phyloP scores from a whole-genome alignment of 2,888 invertebrate species.

The Podotricha telesiphe region DNA sequence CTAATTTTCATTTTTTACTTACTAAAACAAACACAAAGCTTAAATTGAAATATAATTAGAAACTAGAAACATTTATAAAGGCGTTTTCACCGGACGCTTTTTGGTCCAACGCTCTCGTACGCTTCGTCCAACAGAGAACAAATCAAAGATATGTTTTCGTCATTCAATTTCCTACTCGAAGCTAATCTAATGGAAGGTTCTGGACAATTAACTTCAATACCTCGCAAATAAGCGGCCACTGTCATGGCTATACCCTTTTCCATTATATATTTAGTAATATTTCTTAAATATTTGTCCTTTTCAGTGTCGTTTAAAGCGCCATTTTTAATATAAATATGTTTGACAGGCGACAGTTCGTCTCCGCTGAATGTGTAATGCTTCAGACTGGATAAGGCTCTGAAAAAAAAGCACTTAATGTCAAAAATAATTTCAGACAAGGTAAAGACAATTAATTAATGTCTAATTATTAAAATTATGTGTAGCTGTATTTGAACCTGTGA shows the following conservation, averaged over 20 bases:
- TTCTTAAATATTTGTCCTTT: conserved; percentile 82
- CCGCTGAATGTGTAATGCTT: conserved; percentile 82
- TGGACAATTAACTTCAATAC: conserved; percentile 85
- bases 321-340: conserved; percentile 87
- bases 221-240: conserved; percentile 87
- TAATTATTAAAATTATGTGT: too few relatives aligned
- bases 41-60: not conserved
- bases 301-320: conserved; percentile 68
- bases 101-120: conserved; percentile 53
- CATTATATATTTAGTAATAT: conserved; percentile 86
- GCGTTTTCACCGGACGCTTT: not conserved
- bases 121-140: conserved; percentile 70
- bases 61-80: not conserved
- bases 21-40: not conserved
- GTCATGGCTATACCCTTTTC: conserved; percentile 87
- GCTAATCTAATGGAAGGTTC: conserved; percentile 89
- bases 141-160: conserved; percentile 83
- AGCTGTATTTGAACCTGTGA: too few relatives aligned
- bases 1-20: too few relatives aligned
- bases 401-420: conserved; percentile 26
- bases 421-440: not conserved
- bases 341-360: conserved; percentile 87
- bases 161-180: conserved; percentile 85
- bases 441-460: not conserved
- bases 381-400: conserved; percentile 72